These are phyloP conservation scores for Xestia sexstrigata DNA, from an alignment of 2,888 invertebrate genomes.

Conservation along the genomic window DNA sequence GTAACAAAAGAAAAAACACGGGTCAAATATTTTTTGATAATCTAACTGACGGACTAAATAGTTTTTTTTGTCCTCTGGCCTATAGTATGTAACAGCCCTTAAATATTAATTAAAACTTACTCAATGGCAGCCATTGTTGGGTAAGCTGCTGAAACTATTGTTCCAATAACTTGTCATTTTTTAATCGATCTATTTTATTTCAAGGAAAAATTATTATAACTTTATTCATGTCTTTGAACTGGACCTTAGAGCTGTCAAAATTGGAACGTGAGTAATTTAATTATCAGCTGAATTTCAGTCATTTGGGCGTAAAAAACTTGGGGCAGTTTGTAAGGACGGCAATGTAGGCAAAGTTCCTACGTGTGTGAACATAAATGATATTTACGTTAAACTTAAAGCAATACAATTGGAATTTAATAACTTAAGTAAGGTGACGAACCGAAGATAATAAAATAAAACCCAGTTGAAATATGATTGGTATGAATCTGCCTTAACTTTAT, in stretches of 20 bases:
- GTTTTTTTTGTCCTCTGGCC: too few species aligned
- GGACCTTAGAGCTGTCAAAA: constrained; percentile 8
- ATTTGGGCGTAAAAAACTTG: not conserved
- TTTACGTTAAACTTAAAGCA: not conserved
- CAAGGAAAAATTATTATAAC: constrained; percentile 25
- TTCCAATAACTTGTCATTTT: constrained; percentile 21
- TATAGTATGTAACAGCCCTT: constrained; percentile 14
- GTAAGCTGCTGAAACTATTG: constrained; percentile 18
- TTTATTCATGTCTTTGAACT: constrained; percentile 16
- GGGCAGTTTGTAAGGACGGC: not conserved
- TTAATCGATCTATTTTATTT: constrained; percentile 20
- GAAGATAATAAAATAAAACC: not conserved
- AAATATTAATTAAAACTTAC: constrained; percentile 33
- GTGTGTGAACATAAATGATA: not conserved
- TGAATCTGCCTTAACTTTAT: not conserved
- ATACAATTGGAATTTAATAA: not conserved
- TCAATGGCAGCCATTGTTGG: constrained; percentile 37
- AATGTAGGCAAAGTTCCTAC: not conserved
- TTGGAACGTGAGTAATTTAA: not conserved
- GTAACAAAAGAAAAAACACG: too few species aligned
- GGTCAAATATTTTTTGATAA: too few species aligned
- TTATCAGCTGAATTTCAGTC: not conserved
- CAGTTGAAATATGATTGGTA: not conserved
- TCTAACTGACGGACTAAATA: too few species aligned
- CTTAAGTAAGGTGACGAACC: not conserved